Evolutionary conservation across 2,797 vertebrate species (phyloP).

Genomic region (Leptatherina wallacei): DNA sequence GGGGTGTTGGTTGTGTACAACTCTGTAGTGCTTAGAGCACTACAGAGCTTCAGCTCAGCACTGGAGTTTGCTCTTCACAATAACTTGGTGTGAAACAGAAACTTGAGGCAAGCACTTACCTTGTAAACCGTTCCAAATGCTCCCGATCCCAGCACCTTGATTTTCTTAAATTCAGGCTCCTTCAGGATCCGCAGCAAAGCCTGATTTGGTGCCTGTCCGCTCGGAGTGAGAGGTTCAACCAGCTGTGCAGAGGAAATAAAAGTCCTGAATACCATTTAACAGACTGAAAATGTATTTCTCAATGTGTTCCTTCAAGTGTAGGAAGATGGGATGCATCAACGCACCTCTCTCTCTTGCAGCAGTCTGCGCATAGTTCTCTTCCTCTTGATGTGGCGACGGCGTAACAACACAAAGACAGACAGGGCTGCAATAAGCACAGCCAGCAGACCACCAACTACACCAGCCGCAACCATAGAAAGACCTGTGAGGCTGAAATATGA

Average conservation of each 20-base stretch:
- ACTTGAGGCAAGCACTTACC: constrained; percentile 77
- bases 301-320: neutral
- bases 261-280: neutral
- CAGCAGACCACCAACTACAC: constrained; percentile 91
- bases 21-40: constrained; percentile 20
- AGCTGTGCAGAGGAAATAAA: constrained; percentile 79
- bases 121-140: constrained; percentile 98
- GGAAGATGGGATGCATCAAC: constrained; percentile 10
- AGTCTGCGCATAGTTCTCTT: constrained; percentile 93
- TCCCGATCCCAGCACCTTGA: constrained; percentile 96
- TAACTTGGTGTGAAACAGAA: constrained; percentile 27
- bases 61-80: constrained; percentile 17
- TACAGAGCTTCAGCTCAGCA: constrained; percentile 23
- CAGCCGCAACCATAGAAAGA: constrained; percentile 89
- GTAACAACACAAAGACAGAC: constrained; percentile 88
- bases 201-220: constrained; percentile 96
- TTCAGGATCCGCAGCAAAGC: constrained; percentile 95
- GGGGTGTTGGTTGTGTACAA: constrained; percentile 34
- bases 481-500: constrained; percentile 68
- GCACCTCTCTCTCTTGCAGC: constrained; percentile 94
- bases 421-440: constrained; percentile 85
- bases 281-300: neutral
- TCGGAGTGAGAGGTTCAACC: constrained; percentile 95
- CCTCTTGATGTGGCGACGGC: constrained; percentile 91
- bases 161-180: constrained; percentile 97